Evolutionary conservation across 1,140 invertebrate species (phyloP).

Genomic region (Linepithema humile): DNA sequence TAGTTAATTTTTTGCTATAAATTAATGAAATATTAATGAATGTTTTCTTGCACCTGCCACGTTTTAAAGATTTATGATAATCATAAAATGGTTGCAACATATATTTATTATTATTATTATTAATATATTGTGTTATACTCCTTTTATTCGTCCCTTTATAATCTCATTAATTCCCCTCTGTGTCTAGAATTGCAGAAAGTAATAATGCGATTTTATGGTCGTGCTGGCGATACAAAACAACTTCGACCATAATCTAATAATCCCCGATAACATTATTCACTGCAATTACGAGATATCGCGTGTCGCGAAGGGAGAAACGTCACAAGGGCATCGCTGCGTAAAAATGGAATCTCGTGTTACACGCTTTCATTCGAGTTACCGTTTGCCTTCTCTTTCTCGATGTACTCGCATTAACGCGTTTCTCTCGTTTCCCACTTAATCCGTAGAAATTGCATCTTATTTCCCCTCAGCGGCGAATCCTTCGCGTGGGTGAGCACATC

Average conservation of each 20-base stretch:
- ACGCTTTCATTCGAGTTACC: constrained; percentile 3
- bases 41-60: too few relatives aligned
- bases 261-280: constrained; percentile 30
- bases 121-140: background rate
- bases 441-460: constrained; percentile 30
- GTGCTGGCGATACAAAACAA: background rate
- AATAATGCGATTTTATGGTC: constrained; percentile 21
- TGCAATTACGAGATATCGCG: constrained; percentile 46
- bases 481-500: constrained; percentile 1
- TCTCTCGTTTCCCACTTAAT: background rate
- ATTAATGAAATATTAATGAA: too few relatives aligned
- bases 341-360: constrained; percentile 44
- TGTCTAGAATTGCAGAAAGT: constrained; percentile 32
- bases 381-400: background rate
- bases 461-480: background rate
- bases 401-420: background rate
- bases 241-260: constrained; percentile 26
- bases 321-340: background rate
- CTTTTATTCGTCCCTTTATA: background rate
- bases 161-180: constrained; percentile 1
- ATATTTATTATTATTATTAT: background rate
- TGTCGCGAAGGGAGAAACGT: background rate
- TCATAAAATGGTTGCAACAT: background rate
- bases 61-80: background rate
- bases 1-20: too few relatives aligned